Percentiles rank a stretch among this genome's conserved stretches.
phyloP scores from a whole-genome alignment of 2,797 vertebrate genomes.

The Phalloptychus januarius region DNA sequence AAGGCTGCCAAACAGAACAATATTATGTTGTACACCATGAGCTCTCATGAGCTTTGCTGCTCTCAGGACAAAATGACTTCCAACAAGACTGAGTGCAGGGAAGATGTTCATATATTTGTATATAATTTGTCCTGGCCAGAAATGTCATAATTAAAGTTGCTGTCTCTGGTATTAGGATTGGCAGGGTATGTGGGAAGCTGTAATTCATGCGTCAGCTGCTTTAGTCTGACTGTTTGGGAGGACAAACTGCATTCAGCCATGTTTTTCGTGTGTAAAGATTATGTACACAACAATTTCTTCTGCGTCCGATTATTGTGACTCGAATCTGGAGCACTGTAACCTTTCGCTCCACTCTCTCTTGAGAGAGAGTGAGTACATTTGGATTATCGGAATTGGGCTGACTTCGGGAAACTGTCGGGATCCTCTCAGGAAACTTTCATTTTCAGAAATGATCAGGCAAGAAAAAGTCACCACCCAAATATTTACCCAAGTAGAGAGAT shows the following conservation, averaged over 20 bases:
- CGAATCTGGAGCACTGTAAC: background rate
- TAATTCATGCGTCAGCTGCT: background rate
- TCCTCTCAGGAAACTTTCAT: slow-evolving; percentile 12
- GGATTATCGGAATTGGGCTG: background rate
- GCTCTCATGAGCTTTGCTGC: background rate
- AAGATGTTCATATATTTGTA: background rate
- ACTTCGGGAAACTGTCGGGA: background rate
- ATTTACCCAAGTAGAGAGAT: background rate
- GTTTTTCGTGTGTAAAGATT: background rate
- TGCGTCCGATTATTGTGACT: background rate
- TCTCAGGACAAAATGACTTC: background rate
- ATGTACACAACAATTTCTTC: slow-evolving; percentile 1
- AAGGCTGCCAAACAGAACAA: background rate
- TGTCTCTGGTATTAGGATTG: background rate
- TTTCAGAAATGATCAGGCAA: slow-evolving; percentile 18
- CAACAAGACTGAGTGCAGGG: background rate
- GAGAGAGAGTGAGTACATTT: background rate
- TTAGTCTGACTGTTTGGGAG: background rate
- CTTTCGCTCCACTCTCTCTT: background rate
- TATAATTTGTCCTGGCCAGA: background rate
- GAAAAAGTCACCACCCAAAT: slow-evolving; percentile 16
- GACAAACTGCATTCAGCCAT: background rate
- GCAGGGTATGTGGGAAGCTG: background rate
- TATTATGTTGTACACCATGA: background rate
- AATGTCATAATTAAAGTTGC: background rate